These are phyloP conservation scores for Semnopithecus entellus DNA, from an alignment of 2,113 vertebrate species.

Conservation along the genomic window DNA sequence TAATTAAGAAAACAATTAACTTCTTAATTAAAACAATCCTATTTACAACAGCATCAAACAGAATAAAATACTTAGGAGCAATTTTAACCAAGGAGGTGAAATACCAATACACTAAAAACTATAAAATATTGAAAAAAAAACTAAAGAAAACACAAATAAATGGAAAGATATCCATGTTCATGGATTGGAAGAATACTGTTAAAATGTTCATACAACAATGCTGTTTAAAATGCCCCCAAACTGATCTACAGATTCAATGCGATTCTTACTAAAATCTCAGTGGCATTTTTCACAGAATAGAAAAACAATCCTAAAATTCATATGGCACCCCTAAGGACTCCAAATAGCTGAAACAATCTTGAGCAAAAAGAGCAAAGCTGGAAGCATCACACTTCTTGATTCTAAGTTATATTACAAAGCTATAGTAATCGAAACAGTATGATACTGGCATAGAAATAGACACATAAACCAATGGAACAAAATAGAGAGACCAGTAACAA, in stretches of 20 bases:
- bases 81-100: neutral
- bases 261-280: neutral
- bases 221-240: neutral
- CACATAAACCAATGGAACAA: neutral
- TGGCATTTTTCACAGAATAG: neutral
- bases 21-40: neutral
- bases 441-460: neutral
- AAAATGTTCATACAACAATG: neutral
- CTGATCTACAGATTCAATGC: neutral
- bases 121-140: neutral
- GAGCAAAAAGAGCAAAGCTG: neutral
- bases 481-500: neutral
- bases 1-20: too few relatives aligned
- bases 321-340: neutral
- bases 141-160: neutral
- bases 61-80: neutral
- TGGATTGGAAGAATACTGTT: too few relatives aligned
- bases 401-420: neutral
- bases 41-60: neutral
- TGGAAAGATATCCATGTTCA: neutral
- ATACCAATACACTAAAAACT: neutral
- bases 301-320: neutral
- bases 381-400: neutral
- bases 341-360: neutral
- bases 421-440: neutral